Percentiles rank a stretch among this genome's conserved stretches.
Evolutionary conservation across 2,888 invertebrate genomes (phyloP).

Genomic region (Limnephilus lunatus): DNA sequence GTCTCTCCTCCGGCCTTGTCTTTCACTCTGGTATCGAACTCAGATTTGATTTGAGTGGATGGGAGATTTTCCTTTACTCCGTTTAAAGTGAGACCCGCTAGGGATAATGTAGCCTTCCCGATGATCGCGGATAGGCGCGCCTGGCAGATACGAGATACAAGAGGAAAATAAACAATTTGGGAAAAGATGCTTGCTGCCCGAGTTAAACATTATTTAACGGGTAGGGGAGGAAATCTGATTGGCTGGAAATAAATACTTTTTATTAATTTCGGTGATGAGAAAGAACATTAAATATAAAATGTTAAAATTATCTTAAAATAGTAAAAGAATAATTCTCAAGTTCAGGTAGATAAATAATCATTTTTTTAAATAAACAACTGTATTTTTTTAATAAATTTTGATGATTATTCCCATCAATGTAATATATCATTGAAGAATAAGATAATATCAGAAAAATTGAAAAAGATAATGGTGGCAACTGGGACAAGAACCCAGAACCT

Average conservation of each 20-base stretch:
- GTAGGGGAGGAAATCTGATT: not conserved
- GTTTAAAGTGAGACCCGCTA: conserved; percentile 34
- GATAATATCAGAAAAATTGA: too few relatives aligned
- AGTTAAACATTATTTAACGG: not conserved
- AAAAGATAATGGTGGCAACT: too few relatives aligned
- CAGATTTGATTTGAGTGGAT: conserved; percentile 54
- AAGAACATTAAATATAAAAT: not conserved
- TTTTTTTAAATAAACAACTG: too few relatives aligned
- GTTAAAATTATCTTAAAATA: not conserved
- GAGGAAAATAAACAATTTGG: conserved; percentile 13
- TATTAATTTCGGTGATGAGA: not conserved
- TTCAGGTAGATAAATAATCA: not conserved
- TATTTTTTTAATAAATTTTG: too few relatives aligned
- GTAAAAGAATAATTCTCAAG: not conserved
- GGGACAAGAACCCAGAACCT: too few relatives aligned
- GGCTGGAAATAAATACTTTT: not conserved
- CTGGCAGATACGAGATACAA: not conserved
- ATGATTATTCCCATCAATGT: too few relatives aligned
- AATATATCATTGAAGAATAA: too few relatives aligned
- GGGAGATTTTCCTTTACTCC: conserved; percentile 38
- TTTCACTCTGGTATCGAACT: conserved; percentile 45
- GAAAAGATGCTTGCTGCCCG: not conserved
- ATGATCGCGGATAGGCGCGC: not conserved
- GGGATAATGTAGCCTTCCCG: conserved; percentile 18
- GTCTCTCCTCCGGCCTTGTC: conserved; percentile 56